Conservation (phyloP, 2,888 invertebrate genomes). For the Plebejus anna region DNA sequence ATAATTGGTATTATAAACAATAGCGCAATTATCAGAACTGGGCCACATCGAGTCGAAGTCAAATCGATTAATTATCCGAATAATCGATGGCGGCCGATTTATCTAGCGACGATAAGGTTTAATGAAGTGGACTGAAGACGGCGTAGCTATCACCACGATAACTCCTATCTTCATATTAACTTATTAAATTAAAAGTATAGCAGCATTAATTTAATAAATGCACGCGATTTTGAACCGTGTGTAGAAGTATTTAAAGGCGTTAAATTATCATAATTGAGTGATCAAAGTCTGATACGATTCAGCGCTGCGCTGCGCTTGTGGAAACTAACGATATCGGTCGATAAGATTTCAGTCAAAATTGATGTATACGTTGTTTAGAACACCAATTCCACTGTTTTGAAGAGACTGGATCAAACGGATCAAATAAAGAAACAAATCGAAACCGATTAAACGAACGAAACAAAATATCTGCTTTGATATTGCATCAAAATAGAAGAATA, state of each 20-base stretch:
- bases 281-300: slow-evolving; percentile 77
- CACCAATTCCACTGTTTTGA: neutral
- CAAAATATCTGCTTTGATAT: neutral
- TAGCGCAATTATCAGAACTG: slow-evolving; percentile 20
- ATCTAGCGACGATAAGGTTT: slow-evolving; percentile 79
- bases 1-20: slow-evolving; percentile 22
- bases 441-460: too few species aligned
- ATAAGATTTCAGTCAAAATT: slow-evolving; percentile 70
- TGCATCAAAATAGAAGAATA: too few species aligned
- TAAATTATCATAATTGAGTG: slow-evolving; percentile 53
- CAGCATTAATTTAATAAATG: slow-evolving; percentile 37
- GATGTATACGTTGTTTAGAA: neutral
- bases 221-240: slow-evolving; percentile 52
- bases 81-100: slow-evolving; percentile 79
- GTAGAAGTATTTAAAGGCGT: slow-evolving; percentile 39
- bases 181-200: slow-evolving; percentile 77
- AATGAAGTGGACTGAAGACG: slow-evolving; percentile 71
- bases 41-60: slow-evolving; percentile 59
- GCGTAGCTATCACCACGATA: slow-evolving; percentile 70
- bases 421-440: too few species aligned
- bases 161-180: slow-evolving; percentile 74
- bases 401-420: too few species aligned
- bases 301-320: slow-evolving; percentile 77
- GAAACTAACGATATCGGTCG: slow-evolving; percentile 67
- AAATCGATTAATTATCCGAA: slow-evolving; percentile 76